A percentile compares a stretch with the other conserved stretches of the same genome.
Conservation (phyloP, 2,888 invertebrate species). For the Pachycephus smyrnensis region DNA sequence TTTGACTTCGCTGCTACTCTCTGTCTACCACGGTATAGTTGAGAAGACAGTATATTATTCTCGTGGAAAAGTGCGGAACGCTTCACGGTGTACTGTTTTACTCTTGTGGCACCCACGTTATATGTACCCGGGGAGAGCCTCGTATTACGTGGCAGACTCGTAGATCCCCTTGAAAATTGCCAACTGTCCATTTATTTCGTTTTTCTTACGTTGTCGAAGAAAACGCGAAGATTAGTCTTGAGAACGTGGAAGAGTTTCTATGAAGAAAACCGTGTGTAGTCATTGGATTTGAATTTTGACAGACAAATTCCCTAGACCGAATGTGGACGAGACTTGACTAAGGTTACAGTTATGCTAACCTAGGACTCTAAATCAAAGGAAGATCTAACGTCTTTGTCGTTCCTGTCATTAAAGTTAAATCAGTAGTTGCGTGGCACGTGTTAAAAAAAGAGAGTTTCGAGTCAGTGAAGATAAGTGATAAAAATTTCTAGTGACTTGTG, state of each 20-base stretch:
- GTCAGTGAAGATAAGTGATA: conserved; percentile 1
- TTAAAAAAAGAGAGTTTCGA: background rate
- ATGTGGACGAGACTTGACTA: background rate
- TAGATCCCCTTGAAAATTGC: background rate
- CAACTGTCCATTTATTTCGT: background rate
- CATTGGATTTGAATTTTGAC: background rate
- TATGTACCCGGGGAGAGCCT: background rate
- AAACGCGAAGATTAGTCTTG: background rate
- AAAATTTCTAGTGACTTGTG: conserved; percentile 6
- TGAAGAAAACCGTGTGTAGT: background rate
- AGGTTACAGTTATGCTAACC: background rate
- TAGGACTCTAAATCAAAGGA: background rate
- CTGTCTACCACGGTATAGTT: background rate
- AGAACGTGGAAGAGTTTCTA: background rate
- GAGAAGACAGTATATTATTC: background rate
- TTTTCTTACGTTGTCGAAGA: background rate
- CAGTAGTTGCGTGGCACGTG: background rate
- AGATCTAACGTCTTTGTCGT: background rate
- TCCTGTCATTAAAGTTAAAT: background rate
- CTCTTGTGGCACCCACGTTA: background rate
- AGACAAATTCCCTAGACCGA: background rate
- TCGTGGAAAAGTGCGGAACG: background rate
- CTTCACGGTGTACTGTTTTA: background rate
- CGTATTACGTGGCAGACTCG: background rate
- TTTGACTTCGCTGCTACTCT: background rate